Evolutionary conservation across 2,888 invertebrate species (phyloP).

Genomic region (Pachliopta kotzebuea): DNA sequence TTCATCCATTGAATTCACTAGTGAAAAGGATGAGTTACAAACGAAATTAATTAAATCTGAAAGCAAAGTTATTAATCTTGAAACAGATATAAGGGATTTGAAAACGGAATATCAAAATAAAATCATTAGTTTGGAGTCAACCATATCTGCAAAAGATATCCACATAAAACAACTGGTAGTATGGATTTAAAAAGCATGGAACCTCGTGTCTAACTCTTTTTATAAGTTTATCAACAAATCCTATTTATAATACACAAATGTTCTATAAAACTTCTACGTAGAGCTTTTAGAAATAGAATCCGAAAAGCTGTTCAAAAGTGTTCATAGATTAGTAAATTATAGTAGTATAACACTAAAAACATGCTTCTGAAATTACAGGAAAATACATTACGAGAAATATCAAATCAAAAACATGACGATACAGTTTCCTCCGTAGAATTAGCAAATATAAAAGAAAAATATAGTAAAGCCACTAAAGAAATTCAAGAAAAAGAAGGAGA

Average conservation of each 20-base stretch:
- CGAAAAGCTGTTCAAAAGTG: not conserved
- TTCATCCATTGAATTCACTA: constrained; percentile 64
- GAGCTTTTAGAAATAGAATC: constrained; percentile 13
- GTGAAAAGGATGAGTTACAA: constrained; percentile 73
- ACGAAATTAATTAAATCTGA: constrained; percentile 69
- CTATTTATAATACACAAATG: not conserved
- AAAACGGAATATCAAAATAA: constrained; percentile 81
- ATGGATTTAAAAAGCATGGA: constrained; percentile 18
- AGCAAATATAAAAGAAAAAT: constrained; percentile 72
- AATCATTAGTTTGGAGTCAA: constrained; percentile 80
- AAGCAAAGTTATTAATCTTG: constrained; percentile 69
- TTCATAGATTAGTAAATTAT: not conserved
- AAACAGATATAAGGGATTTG: constrained; percentile 75
- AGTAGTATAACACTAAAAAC: not conserved
- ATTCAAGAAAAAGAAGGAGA: constrained; percentile 64
- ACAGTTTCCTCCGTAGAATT: constrained; percentile 73
- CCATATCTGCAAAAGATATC: constrained; percentile 79
- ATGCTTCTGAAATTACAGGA: constrained; percentile 47
- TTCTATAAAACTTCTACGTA: not conserved
- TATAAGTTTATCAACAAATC: constrained; percentile 18
- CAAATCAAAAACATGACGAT: constrained; percentile 71
- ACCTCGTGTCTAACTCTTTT: constrained; percentile 19
- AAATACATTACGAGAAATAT: constrained; percentile 66
- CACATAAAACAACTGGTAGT: constrained; percentile 83
- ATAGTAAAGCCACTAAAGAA: constrained; percentile 55